Evolutionary conservation across 2,888 invertebrate genomes (phyloP).

Genomic region (Parochlus steinenii): DNA sequence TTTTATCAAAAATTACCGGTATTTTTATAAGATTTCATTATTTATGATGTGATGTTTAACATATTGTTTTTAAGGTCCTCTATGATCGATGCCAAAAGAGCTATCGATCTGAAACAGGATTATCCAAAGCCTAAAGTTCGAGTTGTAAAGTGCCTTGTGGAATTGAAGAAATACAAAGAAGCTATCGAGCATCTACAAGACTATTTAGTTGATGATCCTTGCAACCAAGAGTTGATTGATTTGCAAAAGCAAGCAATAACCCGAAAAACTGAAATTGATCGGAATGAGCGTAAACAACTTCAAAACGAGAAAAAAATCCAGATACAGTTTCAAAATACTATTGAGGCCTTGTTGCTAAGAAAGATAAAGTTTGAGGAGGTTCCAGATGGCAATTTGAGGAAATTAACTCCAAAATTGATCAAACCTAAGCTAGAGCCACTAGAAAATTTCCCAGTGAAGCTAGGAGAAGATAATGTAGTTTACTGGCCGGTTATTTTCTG

Average conservation of each 20-base stretch:
- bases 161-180: conserved; percentile 48
- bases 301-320: conserved; percentile 34
- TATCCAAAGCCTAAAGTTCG: conserved; percentile 62
- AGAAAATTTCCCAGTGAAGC: conserved; percentile 42
- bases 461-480: conserved; percentile 39
- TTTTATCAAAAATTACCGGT: conserved; percentile 62
- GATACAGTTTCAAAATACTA: conserved; percentile 30
- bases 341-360: conserved; percentile 31
- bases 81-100: conserved; percentile 61
- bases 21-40: conserved; percentile 4
- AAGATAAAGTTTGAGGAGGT: conserved; percentile 38
- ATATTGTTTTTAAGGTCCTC: conserved; percentile 35
- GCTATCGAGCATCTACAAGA: conserved; percentile 56
- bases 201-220: conserved; percentile 38
- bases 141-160: conserved; percentile 56
- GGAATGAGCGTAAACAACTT: conserved; percentile 35
- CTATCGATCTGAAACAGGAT: conserved; percentile 53
- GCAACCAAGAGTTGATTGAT: conserved; percentile 37
- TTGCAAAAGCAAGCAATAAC: conserved; percentile 31
- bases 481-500: conserved; percentile 79
- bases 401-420: conserved; percentile 32
- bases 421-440: conserved; percentile 50
- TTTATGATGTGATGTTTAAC: conserved; percentile 23
- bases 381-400: conserved; percentile 30
- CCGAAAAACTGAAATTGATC: conserved; percentile 30